These are phyloP conservation scores for Morinoia aosen DNA, from an alignment of 2,888 invertebrate species.

Conservation along the genomic window DNA sequence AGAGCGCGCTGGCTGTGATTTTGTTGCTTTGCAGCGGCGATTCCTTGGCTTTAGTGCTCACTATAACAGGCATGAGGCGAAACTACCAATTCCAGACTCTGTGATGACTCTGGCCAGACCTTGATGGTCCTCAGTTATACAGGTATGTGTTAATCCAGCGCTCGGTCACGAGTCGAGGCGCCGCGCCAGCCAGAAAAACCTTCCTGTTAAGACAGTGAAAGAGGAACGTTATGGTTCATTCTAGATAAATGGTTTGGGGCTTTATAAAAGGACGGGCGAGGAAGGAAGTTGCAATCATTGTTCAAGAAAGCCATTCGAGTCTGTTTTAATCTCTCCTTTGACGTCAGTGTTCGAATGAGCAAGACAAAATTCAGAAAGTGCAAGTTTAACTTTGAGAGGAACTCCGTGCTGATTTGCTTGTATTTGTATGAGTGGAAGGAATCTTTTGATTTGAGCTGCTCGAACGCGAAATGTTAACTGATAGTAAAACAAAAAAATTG, in stretches of 20 bases:
- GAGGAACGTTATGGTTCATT: conserved; percentile 9
- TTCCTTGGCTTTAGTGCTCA: conserved; percentile 7
- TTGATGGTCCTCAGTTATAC: conserved; percentile 1
- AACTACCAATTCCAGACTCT: background rate
- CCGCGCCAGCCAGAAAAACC: background rate
- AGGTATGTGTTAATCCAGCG: background rate
- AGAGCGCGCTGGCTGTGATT: background rate
- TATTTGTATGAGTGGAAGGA: background rate
- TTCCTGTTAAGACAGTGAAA: background rate
- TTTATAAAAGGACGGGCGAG: background rate
- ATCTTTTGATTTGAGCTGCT: background rate
- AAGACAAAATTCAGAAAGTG: background rate
- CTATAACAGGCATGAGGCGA: background rate
- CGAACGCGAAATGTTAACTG: background rate
- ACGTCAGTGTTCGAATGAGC: background rate
- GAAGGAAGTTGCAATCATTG: background rate
- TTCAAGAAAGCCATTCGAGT: background rate
- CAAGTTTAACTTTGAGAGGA: background rate
- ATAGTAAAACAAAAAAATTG: background rate
- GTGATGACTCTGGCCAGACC: background rate
- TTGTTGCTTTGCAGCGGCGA: background rate
- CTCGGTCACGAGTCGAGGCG: background rate
- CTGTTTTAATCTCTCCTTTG: background rate
- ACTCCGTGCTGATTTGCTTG: too few relatives aligned
- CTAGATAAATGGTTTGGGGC: background rate